phyloP scores from a whole-genome alignment of 1,140 invertebrate genomes.

The Oedothorax gibbosus region DNA sequence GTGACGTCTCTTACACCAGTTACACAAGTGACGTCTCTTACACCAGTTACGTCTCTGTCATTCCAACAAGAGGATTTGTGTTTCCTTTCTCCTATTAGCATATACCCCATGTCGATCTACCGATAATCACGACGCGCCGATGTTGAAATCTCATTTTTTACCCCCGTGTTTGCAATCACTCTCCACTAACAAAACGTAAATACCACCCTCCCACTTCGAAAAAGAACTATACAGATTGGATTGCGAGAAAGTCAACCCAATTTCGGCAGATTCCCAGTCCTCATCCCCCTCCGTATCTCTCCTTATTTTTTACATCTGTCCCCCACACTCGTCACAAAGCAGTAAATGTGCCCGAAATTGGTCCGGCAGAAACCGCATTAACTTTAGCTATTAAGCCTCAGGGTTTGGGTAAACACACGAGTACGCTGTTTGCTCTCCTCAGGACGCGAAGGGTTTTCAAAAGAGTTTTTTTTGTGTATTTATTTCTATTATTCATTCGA shows the following conservation, averaged over 20 bases:
- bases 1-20: no score
- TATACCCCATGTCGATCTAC: conserved; percentile 26
- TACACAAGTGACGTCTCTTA: no score
- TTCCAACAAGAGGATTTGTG: background rate
- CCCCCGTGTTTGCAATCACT: background rate
- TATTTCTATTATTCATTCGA: conserved; percentile 9
- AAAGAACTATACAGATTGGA: conserved; percentile 45
- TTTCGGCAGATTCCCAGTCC: conserved; percentile 29
- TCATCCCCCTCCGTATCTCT: background rate
- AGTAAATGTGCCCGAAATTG: conserved; percentile 57
- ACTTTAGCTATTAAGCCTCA: conserved; percentile 56
- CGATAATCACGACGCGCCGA: conserved; percentile 19
- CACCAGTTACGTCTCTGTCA: background rate
- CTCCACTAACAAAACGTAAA: conserved; percentile 23
- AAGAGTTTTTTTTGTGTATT: conserved; percentile 13
- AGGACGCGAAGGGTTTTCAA: conserved; percentile 47
- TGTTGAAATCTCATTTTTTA: conserved; percentile 56
- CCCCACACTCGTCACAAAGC: conserved; percentile 18
- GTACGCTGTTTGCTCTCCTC: conserved; percentile 38
- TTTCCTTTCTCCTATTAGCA: no score
- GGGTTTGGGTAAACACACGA: conserved; percentile 42
- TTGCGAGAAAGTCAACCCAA: conserved; percentile 57
- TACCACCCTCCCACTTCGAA: background rate
- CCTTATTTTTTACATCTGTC: background rate
- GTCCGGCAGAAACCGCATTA: conserved; percentile 55